These are phyloP conservation scores for Argyresthia albistria DNA, from an alignment of 2,888 invertebrate genomes.

Conservation along the genomic window DNA sequence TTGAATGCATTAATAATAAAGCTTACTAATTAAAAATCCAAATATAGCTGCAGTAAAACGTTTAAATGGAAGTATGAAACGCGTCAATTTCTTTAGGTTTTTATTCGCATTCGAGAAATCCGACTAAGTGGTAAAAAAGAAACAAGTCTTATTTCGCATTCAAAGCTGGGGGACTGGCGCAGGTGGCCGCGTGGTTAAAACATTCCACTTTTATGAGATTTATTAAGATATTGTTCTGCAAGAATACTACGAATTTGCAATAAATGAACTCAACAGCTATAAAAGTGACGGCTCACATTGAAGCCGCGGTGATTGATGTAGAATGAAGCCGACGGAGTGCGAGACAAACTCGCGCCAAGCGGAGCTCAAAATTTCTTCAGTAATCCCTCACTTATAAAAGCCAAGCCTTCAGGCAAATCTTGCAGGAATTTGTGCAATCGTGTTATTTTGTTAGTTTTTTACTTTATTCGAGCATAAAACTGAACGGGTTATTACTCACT, in stretches of 20 bases:
- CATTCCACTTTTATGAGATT: constrained; percentile 68
- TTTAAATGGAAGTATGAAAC: constrained; percentile 27
- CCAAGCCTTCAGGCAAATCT: too few relatives aligned
- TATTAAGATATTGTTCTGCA: constrained; percentile 60
- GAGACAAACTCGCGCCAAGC: too few relatives aligned
- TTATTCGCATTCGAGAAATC: constrained; percentile 52
- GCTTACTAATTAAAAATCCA: too few relatives aligned
- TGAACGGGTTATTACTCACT: too few relatives aligned
- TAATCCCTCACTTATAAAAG: too few relatives aligned
- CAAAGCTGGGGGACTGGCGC: constrained; percentile 55
- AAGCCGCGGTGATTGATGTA: not conserved
- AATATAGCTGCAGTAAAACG: too few relatives aligned
- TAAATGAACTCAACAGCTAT: constrained; percentile 21
- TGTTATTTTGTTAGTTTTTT: too few relatives aligned
- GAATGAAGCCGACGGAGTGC: not conserved
- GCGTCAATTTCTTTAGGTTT: constrained; percentile 55
- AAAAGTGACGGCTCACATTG: constrained; percentile 11
- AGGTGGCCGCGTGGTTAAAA: constrained; percentile 65
- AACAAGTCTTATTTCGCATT: constrained; percentile 68
- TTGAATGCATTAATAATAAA: too few relatives aligned
- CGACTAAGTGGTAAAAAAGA: constrained; percentile 67
- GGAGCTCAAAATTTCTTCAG: too few relatives aligned
- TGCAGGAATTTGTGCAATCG: too few relatives aligned
- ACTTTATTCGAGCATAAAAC: too few relatives aligned
- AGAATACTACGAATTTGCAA: constrained; percentile 33